phyloP scores from a whole-genome alignment of 1,140 invertebrate species.

The Chionoecetes opilio region DNA sequence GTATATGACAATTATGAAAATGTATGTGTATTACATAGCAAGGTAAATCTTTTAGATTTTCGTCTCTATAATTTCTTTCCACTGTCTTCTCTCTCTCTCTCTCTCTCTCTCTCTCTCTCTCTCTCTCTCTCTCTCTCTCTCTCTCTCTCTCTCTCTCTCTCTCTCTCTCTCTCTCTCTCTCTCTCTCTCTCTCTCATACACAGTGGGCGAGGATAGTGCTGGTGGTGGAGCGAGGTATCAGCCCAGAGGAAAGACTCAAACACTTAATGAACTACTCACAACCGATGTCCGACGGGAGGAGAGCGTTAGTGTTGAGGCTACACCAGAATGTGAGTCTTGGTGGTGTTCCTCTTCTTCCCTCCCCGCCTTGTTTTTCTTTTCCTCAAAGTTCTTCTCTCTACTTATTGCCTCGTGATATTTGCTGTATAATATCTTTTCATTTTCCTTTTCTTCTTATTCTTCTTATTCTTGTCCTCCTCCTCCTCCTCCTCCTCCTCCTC shows the following conservation, averaged over 20 bases:
- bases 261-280: slow-evolving; percentile 97
- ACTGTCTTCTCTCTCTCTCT: background rate
- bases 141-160: background rate
- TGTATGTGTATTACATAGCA: no score
- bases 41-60: no score
- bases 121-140: slow-evolving; percentile 15
- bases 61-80: no score
- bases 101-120: background rate
- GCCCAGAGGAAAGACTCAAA: slow-evolving; percentile 92
- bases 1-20: no score
- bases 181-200: background rate
- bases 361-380: background rate
- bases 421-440: no score
- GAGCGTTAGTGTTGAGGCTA: slow-evolving; percentile 93
- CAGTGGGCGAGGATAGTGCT: slow-evolving; percentile 98
- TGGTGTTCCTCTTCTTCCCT: background rate
- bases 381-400: no score
- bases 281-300: slow-evolving; percentile 95
- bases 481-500: slow-evolving; percentile 34
- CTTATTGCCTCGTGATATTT: no score
- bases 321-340: slow-evolving; percentile 89
- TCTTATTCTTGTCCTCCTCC: background rate
- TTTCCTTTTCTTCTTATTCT: background rate
- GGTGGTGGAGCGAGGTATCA: slow-evolving; percentile 97
- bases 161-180: slow-evolving; percentile 1